Percentiles rank a stretch among this genome's conserved stretches.
phyloP scores from a whole-genome alignment of 2,888 invertebrate species.

The Mimas tiliae region DNA sequence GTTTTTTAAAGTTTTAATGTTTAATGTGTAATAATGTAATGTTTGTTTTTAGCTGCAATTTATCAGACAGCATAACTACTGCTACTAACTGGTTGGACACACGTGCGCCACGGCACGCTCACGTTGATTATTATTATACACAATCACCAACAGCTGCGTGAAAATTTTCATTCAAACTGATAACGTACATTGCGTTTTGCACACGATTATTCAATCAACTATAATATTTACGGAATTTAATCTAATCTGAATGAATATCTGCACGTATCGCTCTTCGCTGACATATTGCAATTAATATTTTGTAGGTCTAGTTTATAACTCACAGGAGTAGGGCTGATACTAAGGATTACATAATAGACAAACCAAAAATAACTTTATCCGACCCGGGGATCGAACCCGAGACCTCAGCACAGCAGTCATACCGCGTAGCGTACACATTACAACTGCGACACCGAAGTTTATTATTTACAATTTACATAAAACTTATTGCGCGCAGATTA shows the following conservation, averaged over 20 bases:
- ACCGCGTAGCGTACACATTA: too few species aligned
- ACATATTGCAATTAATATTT: not conserved
- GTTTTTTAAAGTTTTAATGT: too few species aligned
- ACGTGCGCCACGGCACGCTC: slow-evolving; percentile 9
- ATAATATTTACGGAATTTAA: slow-evolving; percentile 27
- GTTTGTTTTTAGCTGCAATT: not conserved
- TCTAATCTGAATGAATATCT: slow-evolving; percentile 28
- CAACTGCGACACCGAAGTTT: too few species aligned
- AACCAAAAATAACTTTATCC: too few species aligned
- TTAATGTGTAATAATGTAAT: too few species aligned
- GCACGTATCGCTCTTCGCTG: not conserved
- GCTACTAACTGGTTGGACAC: not conserved
- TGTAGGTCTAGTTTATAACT: not conserved
- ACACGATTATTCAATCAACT: slow-evolving; percentile 27
- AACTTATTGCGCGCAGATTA: too few species aligned
- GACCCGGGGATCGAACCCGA: too few species aligned
- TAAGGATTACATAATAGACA: too few species aligned
- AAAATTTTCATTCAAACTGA: slow-evolving; percentile 21
- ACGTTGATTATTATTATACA: slow-evolving; percentile 10
- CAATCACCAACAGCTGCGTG: slow-evolving; percentile 17
- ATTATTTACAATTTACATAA: too few species aligned
- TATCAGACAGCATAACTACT: not conserved
- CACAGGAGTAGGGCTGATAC: too few species aligned
- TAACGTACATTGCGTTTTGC: slow-evolving; percentile 11
- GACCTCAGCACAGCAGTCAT: too few species aligned